These are phyloP conservation scores for Myotis davidii DNA, from an alignment of 2,113 vertebrate genomes.

Conservation along the genomic window DNA sequence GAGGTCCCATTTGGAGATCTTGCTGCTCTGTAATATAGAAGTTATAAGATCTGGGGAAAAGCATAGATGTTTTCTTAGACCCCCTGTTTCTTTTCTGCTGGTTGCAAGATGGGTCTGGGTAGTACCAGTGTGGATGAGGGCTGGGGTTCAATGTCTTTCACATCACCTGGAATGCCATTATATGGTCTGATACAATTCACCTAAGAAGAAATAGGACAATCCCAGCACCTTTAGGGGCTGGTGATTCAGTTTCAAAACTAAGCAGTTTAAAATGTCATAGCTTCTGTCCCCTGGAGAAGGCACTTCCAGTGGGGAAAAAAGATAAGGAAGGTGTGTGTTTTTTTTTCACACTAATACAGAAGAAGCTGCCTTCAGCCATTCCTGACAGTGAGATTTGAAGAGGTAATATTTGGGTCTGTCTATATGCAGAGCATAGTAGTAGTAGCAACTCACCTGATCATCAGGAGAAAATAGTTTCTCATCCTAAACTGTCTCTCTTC, in stretches of 20 bases:
- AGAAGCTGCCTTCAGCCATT: not conserved
- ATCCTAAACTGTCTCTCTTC: not conserved
- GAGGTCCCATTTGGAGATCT: not conserved
- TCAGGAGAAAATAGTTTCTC: not conserved
- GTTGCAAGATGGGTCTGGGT: not conserved
- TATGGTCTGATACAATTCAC: not conserved
- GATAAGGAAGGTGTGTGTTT: not conserved
- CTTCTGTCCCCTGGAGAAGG: not conserved
- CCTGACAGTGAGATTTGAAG: not conserved
- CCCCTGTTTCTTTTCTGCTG: not conserved
- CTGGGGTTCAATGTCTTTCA: not conserved
- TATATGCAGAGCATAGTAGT: too few relatives aligned
- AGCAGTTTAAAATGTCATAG: not conserved
- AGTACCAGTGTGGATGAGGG: accelerated
- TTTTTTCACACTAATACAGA: not conserved
- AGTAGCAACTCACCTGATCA: not conserved
- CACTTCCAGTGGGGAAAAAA: accelerated
- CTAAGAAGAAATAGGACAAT: not conserved
- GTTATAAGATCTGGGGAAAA: not conserved
- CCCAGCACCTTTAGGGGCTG: not conserved
- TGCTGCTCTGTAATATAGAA: not conserved
- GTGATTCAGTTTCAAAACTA: not conserved
- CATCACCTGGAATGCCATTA: not conserved
- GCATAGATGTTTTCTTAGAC: not conserved
- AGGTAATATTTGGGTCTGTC: not conserved